Evolutionary conservation across 2,797 vertebrate species (phyloP).

Genomic region (Bradypus variegatus): DNA sequence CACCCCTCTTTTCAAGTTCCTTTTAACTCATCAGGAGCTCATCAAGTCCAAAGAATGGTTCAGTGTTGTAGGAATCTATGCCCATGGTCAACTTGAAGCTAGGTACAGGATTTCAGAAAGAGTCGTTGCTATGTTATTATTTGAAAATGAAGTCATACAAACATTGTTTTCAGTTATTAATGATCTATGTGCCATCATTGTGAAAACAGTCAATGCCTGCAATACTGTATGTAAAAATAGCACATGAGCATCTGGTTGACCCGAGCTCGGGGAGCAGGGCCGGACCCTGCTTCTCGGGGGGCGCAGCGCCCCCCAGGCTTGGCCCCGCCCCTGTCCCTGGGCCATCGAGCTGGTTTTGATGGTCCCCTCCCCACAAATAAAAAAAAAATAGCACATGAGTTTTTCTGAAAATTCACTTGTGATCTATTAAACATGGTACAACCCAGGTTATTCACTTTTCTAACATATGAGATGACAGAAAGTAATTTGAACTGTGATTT

Average conservation of each 20-base stretch:
- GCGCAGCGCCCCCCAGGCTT: neutral
- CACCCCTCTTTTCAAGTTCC: neutral
- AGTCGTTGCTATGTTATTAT: neutral
- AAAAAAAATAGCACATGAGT: no score
- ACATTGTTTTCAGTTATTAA: neutral
- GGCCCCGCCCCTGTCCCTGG: conserved; percentile 6
- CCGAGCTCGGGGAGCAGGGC: conserved; percentile 43
- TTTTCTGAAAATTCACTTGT: neutral
- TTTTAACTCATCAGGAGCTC: neutral
- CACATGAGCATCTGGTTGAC: conserved; percentile 17
- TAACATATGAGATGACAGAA: neutral
- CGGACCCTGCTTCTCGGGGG: conserved; percentile 47
- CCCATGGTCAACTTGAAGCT: neutral
- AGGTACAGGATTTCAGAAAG: neutral
- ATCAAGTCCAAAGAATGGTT: neutral
- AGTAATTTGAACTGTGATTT: neutral
- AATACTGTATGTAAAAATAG: neutral
- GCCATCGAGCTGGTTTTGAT: conserved; percentile 67
- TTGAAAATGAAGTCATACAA: neutral
- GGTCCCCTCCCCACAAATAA: conserved; percentile 38
- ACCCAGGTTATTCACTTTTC: neutral
- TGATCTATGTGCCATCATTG: neutral
- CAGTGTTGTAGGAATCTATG: no score
- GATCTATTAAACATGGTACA: neutral
- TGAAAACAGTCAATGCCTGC: neutral